These are phyloP conservation scores for Tenthredo livida DNA, from an alignment of 2,888 invertebrate species.

Conservation along the genomic window DNA sequence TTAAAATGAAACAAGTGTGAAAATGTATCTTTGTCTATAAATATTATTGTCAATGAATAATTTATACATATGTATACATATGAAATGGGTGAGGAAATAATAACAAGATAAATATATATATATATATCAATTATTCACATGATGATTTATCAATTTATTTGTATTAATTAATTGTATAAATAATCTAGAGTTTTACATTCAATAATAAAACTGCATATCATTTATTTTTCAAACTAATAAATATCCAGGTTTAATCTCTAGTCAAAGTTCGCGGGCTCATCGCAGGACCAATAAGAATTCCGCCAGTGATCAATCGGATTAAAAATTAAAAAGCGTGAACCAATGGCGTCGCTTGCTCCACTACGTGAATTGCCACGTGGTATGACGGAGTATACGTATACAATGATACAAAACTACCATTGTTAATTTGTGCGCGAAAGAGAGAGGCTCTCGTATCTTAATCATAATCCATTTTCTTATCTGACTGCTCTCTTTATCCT, in stretches of 20 bases:
- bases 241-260: background rate
- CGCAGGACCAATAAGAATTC: background rate
- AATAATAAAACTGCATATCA: background rate
- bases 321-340: background rate
- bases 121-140: background rate
- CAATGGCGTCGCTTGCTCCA: background rate
- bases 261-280: background rate
- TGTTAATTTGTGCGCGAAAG: slow-evolving; percentile 12
- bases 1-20: background rate
- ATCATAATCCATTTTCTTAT: background rate
- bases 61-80: background rate
- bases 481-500: background rate
- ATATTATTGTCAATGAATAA: background rate
- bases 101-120: background rate
- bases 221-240: background rate
- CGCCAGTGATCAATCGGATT: background rate
- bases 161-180: background rate
- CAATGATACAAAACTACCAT: background rate
- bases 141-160: background rate
- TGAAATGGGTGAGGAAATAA: background rate
- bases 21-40: background rate
- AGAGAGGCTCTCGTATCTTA: background rate
- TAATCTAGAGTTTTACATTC: background rate
- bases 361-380: background rate
- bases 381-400: background rate